Conservation (phyloP, 2,888 invertebrate species). For the Teleiodes luculella region DNA sequence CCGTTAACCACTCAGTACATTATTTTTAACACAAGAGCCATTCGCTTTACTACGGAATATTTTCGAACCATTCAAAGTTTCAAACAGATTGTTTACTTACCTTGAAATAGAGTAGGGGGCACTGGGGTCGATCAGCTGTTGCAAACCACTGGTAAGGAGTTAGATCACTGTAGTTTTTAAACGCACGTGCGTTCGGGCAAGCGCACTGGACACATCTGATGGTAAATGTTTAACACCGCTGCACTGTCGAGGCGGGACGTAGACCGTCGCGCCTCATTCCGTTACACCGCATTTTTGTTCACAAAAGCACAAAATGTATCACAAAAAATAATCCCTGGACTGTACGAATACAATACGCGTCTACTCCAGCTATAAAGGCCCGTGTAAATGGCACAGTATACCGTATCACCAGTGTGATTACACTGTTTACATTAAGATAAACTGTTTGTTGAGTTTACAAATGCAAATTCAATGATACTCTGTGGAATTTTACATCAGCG, state of each 20-base stretch:
- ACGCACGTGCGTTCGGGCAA: slow-evolving; percentile 24
- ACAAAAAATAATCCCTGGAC: slow-evolving; percentile 13
- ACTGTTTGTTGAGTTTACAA: slow-evolving; percentile 31
- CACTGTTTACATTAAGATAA: slow-evolving; percentile 37
- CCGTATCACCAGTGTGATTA: slow-evolving; percentile 36
- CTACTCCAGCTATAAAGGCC: slow-evolving; percentile 39
- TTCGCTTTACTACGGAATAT: not conserved
- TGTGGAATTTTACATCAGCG: slow-evolving; percentile 52
- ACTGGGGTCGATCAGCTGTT: slow-evolving; percentile 22
- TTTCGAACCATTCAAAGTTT: not conserved
- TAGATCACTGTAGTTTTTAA: slow-evolving; percentile 12
- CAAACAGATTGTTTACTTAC: slow-evolving; percentile 8
- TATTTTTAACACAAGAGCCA: slow-evolving; percentile 17
- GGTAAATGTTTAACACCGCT: not conserved
- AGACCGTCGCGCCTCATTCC: slow-evolving; percentile 56
- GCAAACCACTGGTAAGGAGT: slow-evolving; percentile 19
- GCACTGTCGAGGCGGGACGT: slow-evolving; percentile 47
- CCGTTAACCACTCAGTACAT: not conserved
- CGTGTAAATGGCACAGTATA: slow-evolving; percentile 40
- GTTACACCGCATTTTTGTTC: slow-evolving; percentile 59
- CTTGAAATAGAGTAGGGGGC: slow-evolving; percentile 3
- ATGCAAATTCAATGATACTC: slow-evolving; percentile 30
- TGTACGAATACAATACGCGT: slow-evolving; percentile 40
- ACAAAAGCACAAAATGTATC: slow-evolving; percentile 15
- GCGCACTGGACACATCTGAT: slow-evolving; percentile 41